Evolutionary conservation across 2,113 vertebrate species (phyloP), one percentile per base, ranked within the genome.

Genomic region (Beaufortia kweichowensis): DNA sequence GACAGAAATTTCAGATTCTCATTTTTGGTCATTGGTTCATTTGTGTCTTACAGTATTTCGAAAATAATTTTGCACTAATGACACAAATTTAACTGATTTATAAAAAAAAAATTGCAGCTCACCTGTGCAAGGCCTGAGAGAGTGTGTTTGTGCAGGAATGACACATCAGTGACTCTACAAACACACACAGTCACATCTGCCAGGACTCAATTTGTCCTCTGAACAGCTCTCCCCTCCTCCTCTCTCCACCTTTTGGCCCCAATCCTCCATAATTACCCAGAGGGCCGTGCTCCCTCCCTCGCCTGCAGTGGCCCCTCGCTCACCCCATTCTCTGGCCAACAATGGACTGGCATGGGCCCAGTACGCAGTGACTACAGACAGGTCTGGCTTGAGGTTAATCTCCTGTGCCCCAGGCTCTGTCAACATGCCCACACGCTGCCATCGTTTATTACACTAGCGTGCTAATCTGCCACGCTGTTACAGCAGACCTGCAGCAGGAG

Each of bases 231-330:
- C 64, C 80, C 56, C 57, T 29, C 10, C 21, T 10, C 21, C 7
- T 56, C 21, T 61, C 48, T 59, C n/a, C 84, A 87, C 86, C 85
- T 87, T 77, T 82, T 86, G 85, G 72, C 86, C 87, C 82, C 76
- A 77, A 84, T 88, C 83, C 79, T 77, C 80, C 60, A 64, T 88
- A 89, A 91, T 91, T 87, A 90, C 86, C 85, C 78, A 67, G 28
- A 62, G 64, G 80, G 73, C 84, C 81, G 15, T 84, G 82, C 11
- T 50, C 84, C 59, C 74, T 84, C 65, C 50, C 56, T 80, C 59
- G 29, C 68, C 72, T 83, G 62, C 69, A 77, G 35, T 31, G 53
- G 28, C 26, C 81, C 77, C 55, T 39, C 43, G 24, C 59, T 76
- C 50, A 81, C 84, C 75, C 67, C 79, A 84, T 81, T 86, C 83